Percentiles rank a stretch among this genome's conserved stretches.
These are phyloP conservation scores for Zaprionus bogoriensis DNA, from an alignment of 2,888 invertebrate species.

Conservation along the genomic window DNA sequence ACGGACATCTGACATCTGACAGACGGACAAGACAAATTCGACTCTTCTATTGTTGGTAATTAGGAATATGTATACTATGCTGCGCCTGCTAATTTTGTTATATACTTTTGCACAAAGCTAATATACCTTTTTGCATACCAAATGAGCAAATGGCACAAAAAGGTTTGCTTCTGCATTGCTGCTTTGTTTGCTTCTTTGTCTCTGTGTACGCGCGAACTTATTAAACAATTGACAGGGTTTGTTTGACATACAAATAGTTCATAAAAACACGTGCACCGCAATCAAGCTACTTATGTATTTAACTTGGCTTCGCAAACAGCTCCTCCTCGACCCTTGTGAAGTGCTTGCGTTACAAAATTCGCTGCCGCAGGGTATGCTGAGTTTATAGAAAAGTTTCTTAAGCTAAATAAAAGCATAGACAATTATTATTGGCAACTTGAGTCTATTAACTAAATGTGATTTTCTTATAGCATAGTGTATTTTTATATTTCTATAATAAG, in stretches of 20 bases:
- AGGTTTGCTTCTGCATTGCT: not conserved
- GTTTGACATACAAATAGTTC: slow-evolving; percentile 22
- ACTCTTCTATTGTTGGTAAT: too few relatives aligned
- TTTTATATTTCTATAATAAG: too few relatives aligned
- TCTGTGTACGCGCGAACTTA: slow-evolving; percentile 7
- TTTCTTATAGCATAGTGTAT: too few relatives aligned
- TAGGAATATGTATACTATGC: too few relatives aligned
- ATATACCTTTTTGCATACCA: too few relatives aligned
- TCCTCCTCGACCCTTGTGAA: slow-evolving; percentile 1
- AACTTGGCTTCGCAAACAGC: not conserved
- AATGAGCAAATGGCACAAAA: too few relatives aligned
- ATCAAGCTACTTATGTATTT: not conserved
- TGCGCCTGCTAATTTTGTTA: too few relatives aligned
- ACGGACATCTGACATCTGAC: too few relatives aligned
- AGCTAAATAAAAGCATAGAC: not conserved
- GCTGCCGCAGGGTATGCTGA: not conserved
- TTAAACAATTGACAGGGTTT: slow-evolving; percentile 16
- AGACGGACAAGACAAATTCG: too few relatives aligned
- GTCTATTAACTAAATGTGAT: too few relatives aligned
- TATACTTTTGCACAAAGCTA: too few relatives aligned
- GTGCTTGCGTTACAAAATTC: not conserved
- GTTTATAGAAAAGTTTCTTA: not conserved
- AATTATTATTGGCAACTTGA: too few relatives aligned
- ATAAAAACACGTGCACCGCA: slow-evolving; percentile 12
- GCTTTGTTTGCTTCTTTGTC: slow-evolving; percentile 11